Evolutionary conservation across 2,888 invertebrate genomes (phyloP), one percentile per base, ranked within the genome.

Genomic region (Stegana nigrithorax): DNA sequence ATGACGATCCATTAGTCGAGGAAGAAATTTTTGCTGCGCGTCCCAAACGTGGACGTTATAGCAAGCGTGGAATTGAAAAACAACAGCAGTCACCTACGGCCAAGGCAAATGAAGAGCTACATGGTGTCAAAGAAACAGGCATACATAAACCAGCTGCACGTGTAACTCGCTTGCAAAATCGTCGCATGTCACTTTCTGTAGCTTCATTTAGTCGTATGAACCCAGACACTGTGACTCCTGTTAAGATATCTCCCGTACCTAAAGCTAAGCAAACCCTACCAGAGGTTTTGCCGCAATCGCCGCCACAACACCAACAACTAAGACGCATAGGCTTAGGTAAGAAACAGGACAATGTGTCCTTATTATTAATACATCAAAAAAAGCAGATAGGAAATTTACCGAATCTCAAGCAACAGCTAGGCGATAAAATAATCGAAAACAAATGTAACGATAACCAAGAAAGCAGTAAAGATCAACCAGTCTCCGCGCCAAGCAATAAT

Each of bases 171-270:
- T 57, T 66, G n/a, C 75, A 71, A 56, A 50, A 50, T 14, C 73
- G 75, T 1, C 65, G 65, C 14, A 69, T 66, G 2, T 75, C 80
- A 2, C 50, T 78, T 61, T 39, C 47, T 2, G 1, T 74, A n/a
- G 77, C 63, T 0, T 71, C 59, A 1, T 51, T 44, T 0, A 57
- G 55, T n/a, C 62, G 62, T 6, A 14, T 75, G 4, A 7, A 10
- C 19, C 55, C 62, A 10, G 70, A 64, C 29, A 50, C 71, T 32
- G 68, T 68, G 1, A 71, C 75, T 2, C 80, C 75, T 0, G 70
- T 75, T 70, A 79, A 79, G 58, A 59, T 76, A 78, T 27, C 69
- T 0, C 71, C 71, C 1, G 14, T 76, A 29, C 80, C 75, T 4
- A 51, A 29, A 51, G 27, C 4, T 12, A 39, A 19, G 10, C 42